Conservation (phyloP, 2,888 invertebrate genomes). For the Acleris cristana region DNA sequence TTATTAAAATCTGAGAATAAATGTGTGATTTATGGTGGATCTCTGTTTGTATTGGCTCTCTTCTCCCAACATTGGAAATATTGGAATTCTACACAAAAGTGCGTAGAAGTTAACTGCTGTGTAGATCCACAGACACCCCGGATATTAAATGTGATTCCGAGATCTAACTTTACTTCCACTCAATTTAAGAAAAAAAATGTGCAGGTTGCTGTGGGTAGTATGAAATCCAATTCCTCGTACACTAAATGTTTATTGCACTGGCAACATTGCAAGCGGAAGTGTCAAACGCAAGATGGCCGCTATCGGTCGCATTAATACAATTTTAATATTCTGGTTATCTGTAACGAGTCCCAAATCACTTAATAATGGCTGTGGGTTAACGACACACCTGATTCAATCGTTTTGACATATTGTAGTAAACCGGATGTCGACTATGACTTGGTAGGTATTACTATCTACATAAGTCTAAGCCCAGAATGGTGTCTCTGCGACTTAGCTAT, state of each 20-base stretch:
- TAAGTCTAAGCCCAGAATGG: neutral
- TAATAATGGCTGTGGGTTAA: slow-evolving; percentile 62
- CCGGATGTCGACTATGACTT: neutral
- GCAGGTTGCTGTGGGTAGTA: too few relatives aligned
- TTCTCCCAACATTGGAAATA: neutral
- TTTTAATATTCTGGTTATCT: slow-evolving; percentile 40
- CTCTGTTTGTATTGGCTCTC: too few relatives aligned
- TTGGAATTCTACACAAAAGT: neutral
- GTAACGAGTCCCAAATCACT: slow-evolving; percentile 67
- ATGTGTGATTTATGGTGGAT: too few relatives aligned
- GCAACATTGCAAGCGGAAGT: slow-evolving; percentile 15
- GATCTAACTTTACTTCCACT: too few relatives aligned
- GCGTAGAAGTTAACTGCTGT: too few relatives aligned
- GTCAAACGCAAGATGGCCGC: slow-evolving; percentile 38
- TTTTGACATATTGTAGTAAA: neutral
- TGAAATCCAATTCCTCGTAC: too few relatives aligned
- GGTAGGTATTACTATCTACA: neutral
- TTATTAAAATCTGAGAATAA: too few relatives aligned
- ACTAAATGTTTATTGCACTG: neutral
- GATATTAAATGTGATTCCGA: too few relatives aligned
- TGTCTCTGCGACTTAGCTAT: too few relatives aligned
- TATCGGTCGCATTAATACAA: slow-evolving; percentile 62
- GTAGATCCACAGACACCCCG: too few relatives aligned
- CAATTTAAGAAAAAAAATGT: too few relatives aligned
- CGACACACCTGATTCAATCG: slow-evolving; percentile 46